A percentile compares a stretch with the other conserved stretches of the same genome.
Evolutionary conservation across 2,797 vertebrate species (phyloP).

Genomic region (Australoheros facetus): DNA sequence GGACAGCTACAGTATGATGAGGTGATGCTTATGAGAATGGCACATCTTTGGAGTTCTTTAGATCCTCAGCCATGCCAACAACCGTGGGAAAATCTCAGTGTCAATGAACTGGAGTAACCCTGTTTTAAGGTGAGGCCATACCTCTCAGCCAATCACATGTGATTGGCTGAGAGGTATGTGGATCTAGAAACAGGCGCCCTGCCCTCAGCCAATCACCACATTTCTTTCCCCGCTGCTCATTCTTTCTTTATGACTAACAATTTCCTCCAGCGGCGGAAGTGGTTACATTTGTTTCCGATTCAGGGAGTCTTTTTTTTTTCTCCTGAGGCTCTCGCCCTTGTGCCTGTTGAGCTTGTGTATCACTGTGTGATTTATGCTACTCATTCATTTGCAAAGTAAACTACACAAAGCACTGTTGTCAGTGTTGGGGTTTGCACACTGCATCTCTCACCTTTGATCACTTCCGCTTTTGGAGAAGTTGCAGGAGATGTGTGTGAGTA

Average conservation of each 20-base stretch:
- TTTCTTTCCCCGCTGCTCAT: conserved; percentile 13
- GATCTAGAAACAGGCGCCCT: conserved; percentile 71
- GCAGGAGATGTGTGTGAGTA: background rate
- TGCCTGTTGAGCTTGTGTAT: conserved; percentile 46
- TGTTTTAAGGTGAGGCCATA: conserved; percentile 80
- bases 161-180: background rate
- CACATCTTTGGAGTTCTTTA: conserved; percentile 16
- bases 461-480: background rate
- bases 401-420: conserved; percentile 36
- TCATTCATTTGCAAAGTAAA: conserved; percentile 68
- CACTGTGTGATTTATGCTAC: conserved; percentile 58
- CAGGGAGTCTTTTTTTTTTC: conserved; percentile 23
- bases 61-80: conserved; percentile 23
- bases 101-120: conserved; percentile 83
- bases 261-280: conserved; percentile 57
- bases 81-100: conserved; percentile 46
- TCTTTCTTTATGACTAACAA: conserved; percentile 60
- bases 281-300: conserved; percentile 41
- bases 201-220: conserved; percentile 73
- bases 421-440: conserved; percentile 33
- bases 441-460: conserved; percentile 10
- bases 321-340: conserved; percentile 36
- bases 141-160: conserved; percentile 73
- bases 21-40: conserved; percentile 9
- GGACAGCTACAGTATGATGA: background rate